Evolutionary conservation across 1,140 invertebrate genomes (phyloP), one percentile per base, ranked within the genome.

Genomic region (Pogonognathellus flavescens): DNA sequence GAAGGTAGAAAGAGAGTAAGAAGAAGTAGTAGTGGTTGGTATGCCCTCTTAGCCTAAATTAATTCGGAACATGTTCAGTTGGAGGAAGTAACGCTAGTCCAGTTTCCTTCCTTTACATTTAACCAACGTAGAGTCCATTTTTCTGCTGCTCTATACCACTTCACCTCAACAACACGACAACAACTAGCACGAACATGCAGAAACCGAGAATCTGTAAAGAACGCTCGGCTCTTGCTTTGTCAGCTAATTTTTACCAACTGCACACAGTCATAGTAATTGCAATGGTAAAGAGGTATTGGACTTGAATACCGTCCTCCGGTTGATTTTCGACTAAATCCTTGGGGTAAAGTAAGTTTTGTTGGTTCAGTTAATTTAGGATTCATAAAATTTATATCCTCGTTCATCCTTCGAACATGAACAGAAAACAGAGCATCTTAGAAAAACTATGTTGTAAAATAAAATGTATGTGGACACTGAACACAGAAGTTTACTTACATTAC

Each of bases 41-140:
- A 41, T 80, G 84, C 59, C 84, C 84, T 85, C 55, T 41, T 85
- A 80, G 59, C 84, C 84, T 85, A 85, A 85, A 85, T 85, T 85
- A 82, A 82, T 82, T 82, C 80, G 80, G 80, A 85, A 85, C 80
- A 85, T 57, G 66, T 41, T 41, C 31, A 41, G 31, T 41, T 66
- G 60, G 22, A 82, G 84, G 59, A 76, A 82, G 55, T 55, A 82
- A 59, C 52, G 50, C 52, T 55, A 82, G 70, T 76, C 70, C 70
- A 76, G 70, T 76, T 76, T 76, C 70, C 70, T 76, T 76, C 70
- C 70, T 76, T 76, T 3, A 16, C 41, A 76, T 18, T 50, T 50
- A 76, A 5, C 16, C n/a, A 76, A 49, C 49, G 70, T 31, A 76
- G 8, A 41, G 22, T 16, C 8, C 22, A 13, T 9, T 72, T 72